These are phyloP conservation scores for Myopa testacea DNA, from an alignment of 2,888 invertebrate genomes.

Conservation along the genomic window DNA sequence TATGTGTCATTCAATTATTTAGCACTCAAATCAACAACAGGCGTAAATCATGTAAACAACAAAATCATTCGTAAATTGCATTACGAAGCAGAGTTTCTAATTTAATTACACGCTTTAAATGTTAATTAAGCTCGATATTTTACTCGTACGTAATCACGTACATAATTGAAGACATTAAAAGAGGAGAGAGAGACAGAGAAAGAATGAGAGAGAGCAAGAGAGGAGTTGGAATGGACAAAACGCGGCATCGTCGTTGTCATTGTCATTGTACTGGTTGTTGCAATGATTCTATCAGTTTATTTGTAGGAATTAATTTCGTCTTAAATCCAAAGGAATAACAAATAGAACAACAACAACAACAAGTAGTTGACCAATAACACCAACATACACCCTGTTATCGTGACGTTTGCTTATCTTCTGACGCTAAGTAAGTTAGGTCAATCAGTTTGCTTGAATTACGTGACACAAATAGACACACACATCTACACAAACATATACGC, in stretches of 20 bases:
- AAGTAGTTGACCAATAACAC: not conserved
- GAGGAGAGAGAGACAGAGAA: too few species aligned
- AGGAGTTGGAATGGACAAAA: not conserved
- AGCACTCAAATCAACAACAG: too few species aligned
- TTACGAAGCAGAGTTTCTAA: not conserved
- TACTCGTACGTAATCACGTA: not conserved
- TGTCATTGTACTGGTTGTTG: conserved; percentile 4
- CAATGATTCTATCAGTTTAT: not conserved
- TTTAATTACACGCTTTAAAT: not conserved
- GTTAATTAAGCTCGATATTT: not conserved
- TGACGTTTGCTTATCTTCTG: conserved; percentile 26
- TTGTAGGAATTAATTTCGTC: conserved; percentile 15
- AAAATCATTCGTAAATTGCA: too few species aligned
- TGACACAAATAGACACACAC: not conserved
- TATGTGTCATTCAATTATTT: too few species aligned
- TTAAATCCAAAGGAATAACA: not conserved
- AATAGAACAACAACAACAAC: not conserved
- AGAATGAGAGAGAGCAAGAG: not conserved
- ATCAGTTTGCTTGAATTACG: conserved; percentile 8
- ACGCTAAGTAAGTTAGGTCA: not conserved
- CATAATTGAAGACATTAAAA: too few species aligned
- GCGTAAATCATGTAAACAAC: too few species aligned
- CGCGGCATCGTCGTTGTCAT: too few species aligned
- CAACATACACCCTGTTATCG: conserved; percentile 17
- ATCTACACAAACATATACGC: too few species aligned